phyloP scores from a whole-genome alignment of 2,797 vertebrate genomes.

The Lerista edwardsae region DNA sequence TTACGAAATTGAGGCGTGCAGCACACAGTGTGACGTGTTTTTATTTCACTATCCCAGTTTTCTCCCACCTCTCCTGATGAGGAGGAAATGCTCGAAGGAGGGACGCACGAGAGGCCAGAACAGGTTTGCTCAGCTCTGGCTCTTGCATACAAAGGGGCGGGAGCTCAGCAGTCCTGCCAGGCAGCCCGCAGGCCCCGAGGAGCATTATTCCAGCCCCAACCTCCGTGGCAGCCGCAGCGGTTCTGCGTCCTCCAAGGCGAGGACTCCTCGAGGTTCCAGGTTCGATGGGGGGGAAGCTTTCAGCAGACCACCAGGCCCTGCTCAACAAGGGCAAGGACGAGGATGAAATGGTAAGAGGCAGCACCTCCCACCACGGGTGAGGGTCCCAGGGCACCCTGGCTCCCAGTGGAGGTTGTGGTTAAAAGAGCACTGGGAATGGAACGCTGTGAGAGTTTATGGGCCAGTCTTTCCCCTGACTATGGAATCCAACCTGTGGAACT shows the following conservation, averaged over 20 bases:
- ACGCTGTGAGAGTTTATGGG: neutral
- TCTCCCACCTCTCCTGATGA: no score
- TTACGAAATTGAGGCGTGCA: no score
- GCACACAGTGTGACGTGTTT: no score
- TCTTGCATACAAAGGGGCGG: conserved; percentile 43
- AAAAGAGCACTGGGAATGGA: neutral
- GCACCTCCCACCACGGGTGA: neutral
- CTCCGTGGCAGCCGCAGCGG: neutral
- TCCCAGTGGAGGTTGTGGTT: neutral
- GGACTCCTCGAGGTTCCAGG: neutral
- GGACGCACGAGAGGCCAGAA: neutral
- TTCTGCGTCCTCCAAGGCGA: neutral
- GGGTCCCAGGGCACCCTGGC: neutral
- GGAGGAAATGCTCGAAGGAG: neutral
- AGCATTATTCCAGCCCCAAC: conserved; percentile 5
- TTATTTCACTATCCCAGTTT: no score
- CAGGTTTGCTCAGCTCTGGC: conserved; percentile 51
- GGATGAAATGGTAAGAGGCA: conserved; percentile 71
- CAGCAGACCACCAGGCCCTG: conserved; percentile 53
- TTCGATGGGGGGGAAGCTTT: conserved; percentile 58
- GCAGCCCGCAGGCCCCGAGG: conserved; percentile 16
- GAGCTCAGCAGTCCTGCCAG: conserved; percentile 43
- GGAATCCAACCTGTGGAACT: neutral
- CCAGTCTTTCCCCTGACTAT: no score
- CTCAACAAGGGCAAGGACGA: conserved; percentile 73